Evolutionary conservation across 2,888 invertebrate species (phyloP), one percentile per base, ranked within the genome.

Genomic region (Drosophila gaucha): DNA sequence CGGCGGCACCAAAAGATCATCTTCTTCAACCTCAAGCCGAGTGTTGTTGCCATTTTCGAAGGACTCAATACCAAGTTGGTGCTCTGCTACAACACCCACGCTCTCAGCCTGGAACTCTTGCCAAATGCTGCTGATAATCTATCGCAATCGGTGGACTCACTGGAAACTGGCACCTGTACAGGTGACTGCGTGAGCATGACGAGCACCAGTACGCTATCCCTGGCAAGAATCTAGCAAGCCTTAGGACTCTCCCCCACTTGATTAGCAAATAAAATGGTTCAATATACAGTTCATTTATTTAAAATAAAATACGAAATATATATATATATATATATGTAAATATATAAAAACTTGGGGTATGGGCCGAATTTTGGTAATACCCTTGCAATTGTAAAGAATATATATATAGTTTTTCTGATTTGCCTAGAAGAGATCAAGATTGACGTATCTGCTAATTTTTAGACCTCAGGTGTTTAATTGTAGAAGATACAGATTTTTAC

Each of bases 1-100:
- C 92, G 92, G 26, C 93, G 96, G 50, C 93, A 94, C 35, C 96
- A 96, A 90, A 95, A 95, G 50, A 92, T 96, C n/a, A 94, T 96
- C 89, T 96, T 96, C 92, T 96, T 95, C 91, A 96, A 96, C 90
- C 93, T 96, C 10, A 97, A 97, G 90, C 95, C 96, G 0, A 96
- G 96, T 83, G 96, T 97, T 43, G 95, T 95, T 88, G 94, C 95
- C 30, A 95, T 96, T 20, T 96, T 97, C 89, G 96, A 96, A 90
- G 96, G 96, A 0, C 41, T 91, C 2, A 77, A 88, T 12, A 89
- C 89, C 3, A 78, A 86, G 6, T 66, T 91, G 20, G 68, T 79
- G 3, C 66, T 91, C 8, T 91, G 91, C 44, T 91, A 90, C 33
- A 91, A 89, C 39, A 78, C 77, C 2, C 73, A 89, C 18, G 86